phyloP scores from a whole-genome alignment of 2,888 invertebrate species.

The Vannuccia rotundouncinata region DNA sequence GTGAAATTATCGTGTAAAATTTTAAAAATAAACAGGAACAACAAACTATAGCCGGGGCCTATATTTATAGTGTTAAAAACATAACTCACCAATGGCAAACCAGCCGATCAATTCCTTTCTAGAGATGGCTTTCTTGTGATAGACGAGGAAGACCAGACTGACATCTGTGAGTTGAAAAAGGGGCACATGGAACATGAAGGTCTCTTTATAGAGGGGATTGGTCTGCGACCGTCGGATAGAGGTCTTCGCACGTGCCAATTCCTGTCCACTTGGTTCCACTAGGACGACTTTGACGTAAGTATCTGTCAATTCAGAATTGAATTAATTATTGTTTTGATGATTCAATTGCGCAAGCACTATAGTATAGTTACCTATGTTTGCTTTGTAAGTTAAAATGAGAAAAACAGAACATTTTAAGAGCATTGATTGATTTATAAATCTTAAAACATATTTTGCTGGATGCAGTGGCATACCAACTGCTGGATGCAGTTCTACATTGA shows the following conservation, averaged over 20 bases:
- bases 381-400: too few species aligned
- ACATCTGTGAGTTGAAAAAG: conserved; percentile 88
- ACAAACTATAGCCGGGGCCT: background rate
- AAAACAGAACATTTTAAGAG: too few species aligned
- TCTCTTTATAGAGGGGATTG: conserved; percentile 88
- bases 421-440: too few species aligned
- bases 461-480: too few species aligned
- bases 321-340: too few species aligned
- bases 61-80: background rate
- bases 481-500: too few species aligned
- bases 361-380: too few species aligned
- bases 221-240: conserved; percentile 83
- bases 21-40: background rate
- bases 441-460: too few species aligned
- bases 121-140: conserved; percentile 82
- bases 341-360: too few species aligned
- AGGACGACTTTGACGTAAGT: conserved; percentile 86
- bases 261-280: conserved; percentile 83
- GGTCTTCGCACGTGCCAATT: conserved; percentile 84
- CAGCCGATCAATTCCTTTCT: conserved; percentile 93
- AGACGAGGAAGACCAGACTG: conserved; percentile 84
- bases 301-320: conserved; percentile 60
- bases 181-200: conserved; percentile 91
- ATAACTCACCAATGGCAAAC: conserved; percentile 73
- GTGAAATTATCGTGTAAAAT: too few species aligned